Evolutionary conservation across 2,113 vertebrate species (phyloP), one percentile per base, ranked within the genome.

Genomic region (Calonectris borealis): DNA sequence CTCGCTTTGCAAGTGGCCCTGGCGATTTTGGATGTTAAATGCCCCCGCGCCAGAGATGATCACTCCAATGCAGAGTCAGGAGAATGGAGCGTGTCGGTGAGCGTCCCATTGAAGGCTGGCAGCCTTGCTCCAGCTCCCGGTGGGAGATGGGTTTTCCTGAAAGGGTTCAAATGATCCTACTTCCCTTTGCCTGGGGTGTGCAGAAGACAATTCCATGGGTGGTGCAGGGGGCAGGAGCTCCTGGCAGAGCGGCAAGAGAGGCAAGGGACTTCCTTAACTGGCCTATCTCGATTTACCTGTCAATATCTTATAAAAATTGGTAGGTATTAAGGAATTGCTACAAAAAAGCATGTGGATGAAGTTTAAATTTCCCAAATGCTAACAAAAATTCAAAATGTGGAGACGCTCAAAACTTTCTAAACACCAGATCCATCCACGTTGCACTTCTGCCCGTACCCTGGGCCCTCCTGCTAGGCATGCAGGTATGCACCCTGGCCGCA

Each of bases 361-460:
- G 6, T 25, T 89, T 57, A 38, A 11, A 34, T 48, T 79, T 82
- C 52, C 36, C 36, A 69, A 54, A 72, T 11, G 51, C 5, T 51
- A 76, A 32, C 14, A 70, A 10, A 46, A 89, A 87, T 48, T 42
- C 13, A 72, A 55, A 76, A 79, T 14, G 18, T 27, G 27, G 24
- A 89, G 16, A 13, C 1, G 2, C 24, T 73, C 32, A 71, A 36
- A 66, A 48, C 68, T n/a, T 75, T 44, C n/a, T 36, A 38, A 73
- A 79, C 4, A 72, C 16, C 7, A 68, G 17, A 64, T 29, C 34
- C 31, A 48, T 5, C 17, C 57, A 29, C 0, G 3, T 6, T n/a
- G 27, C 16, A 29, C 26, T 51, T 81, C 25, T 0, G 2, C 26
- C 42, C 0, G 3, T 40, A 34, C 11, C 5, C 64, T 58, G 15